Base-by-base conservation (phyloP, 2,797 vertebrate genomes). In the Hyperoplus immaculatus region DNA sequence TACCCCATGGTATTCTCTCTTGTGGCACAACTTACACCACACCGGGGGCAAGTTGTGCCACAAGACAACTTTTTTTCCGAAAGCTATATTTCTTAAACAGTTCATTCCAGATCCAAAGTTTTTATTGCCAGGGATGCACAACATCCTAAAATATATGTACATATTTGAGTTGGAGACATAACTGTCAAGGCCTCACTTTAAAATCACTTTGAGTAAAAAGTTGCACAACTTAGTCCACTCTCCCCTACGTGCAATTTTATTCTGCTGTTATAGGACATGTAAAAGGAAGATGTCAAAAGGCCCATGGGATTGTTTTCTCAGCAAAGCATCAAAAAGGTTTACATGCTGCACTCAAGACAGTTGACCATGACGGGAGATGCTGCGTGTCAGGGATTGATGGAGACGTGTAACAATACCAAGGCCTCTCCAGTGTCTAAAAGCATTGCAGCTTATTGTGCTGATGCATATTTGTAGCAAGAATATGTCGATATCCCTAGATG, bases 401-500 rank as follows among this genome's bases (percentile, higher is more conserved):
- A 39, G 72, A 57, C 39, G 75, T 79, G 11, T 75, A 72, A 80
- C 53, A 69, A 68, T 63, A 61, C 45, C 1, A 29, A 47, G 36
- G 29, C 18, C 43, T 77, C 56, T 51, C 29, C 12, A 4, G 67
- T 55, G 50, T 75, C 66, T 56, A 56, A 69, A 72, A 64, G 18
- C 51, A 46, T 11, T 7, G 56, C 41, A 64, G 66, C 71, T 63
- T 59, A 71, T 78, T 65, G 43, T 50, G 69, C 14, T 15, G 50
- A 72, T 38, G 64, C 64, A 49, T 42, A 41, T 82, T 59, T 80
- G 66, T 57, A 41, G 18, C 53, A 43, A 49, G 4, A 1, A 29
- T 29, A 29, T 56, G 64, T 83, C 66, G 14, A 87, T 83, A 54
- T 29, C 49, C 54, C 47, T 49, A 50, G 77, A 79, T 74, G 78